Evolutionary conservation across 1,140 invertebrate species (phyloP), one percentile per base, ranked within the genome.

Genomic region (Pseudomyrmex pallidus): DNA sequence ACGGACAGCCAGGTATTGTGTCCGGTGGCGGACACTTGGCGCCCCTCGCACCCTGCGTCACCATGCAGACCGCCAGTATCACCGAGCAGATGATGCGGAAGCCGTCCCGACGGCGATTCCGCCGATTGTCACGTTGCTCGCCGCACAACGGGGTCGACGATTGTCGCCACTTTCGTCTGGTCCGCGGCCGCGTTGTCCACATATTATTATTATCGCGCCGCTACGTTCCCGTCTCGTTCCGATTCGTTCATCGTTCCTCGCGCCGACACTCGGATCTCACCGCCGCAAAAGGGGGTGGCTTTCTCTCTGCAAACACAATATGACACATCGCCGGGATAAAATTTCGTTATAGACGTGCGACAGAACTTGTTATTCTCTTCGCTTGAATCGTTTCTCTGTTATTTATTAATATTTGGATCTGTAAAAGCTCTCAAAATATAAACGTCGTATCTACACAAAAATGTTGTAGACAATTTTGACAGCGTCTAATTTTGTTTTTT

Each of bases 1-100:
- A 98, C 1, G 97, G 97, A 94, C 98, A 99, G 82, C 93, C 93
- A 63, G 93, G 93, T 83, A 94, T 94, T 57, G 90, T 90, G 84
- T 94, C 94, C 61, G 92, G 92, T 10, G 92, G 91, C 15, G 94
- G 94, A 73, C 93, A 94, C 82, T 94, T 92, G 74, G 85, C 82
- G 59, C 83, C 77, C 8, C 78, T 90, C 3, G 90, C 85, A 63
- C 91, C 90, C 83, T 90, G 88, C 0, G 85, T 67, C 10, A 87
- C 87, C 83, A 91, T 90, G 64, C 88, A 91, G 22, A 85, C 89
- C 9, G 88, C 89, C 73, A 91, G 63, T 35, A 90, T 72, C 48
- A 90, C 85, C 74, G 89, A 92, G 62, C 90, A 92, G 70, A 91
- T 89, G 44, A 91, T 90, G 50, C 88, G 89, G 70, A 90, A 84